phyloP scores from a whole-genome alignment of 2,113 vertebrate genomes.

The Heptranchias perlo region DNA sequence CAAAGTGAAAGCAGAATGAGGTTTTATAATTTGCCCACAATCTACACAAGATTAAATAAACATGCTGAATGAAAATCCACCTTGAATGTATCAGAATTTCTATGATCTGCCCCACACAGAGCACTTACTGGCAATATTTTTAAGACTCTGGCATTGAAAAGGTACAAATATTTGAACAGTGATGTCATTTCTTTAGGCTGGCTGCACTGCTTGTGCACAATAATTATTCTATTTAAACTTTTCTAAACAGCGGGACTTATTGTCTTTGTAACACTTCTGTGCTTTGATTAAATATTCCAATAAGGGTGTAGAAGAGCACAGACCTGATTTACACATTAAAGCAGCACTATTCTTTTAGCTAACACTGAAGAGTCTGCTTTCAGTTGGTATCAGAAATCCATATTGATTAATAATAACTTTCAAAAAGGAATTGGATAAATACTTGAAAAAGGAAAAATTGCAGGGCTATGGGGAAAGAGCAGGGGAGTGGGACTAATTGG shows the following conservation, averaged over 20 bases:
- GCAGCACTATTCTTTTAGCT: neutral
- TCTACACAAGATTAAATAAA: neutral
- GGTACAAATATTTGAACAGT: neutral
- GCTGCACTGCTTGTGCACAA: neutral
- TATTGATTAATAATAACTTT: no score
- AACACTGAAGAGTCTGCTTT: neutral
- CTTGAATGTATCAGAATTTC: neutral
- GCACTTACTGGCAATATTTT: neutral
- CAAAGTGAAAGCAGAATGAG: neutral
- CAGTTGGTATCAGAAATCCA: neutral
- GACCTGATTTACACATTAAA: neutral
- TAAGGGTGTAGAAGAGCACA: neutral
- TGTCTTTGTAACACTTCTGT: neutral
- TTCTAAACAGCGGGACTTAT: neutral
- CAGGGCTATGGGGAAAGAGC: no score
- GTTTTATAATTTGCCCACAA: neutral
- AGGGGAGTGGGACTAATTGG: no score
- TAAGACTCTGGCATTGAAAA: neutral
- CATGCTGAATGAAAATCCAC: neutral
- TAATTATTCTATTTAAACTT: slow-evolving; percentile 4
- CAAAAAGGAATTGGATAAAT: no score
- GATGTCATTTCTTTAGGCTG: neutral
- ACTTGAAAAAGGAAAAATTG: no score
- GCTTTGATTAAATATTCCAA: neutral
- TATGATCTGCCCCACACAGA: neutral